A percentile compares a stretch with the other conserved stretches of the same genome.
Evolutionary conservation across 2,888 invertebrate genomes (phyloP).

Genomic region (Drosophila lacicola): DNA sequence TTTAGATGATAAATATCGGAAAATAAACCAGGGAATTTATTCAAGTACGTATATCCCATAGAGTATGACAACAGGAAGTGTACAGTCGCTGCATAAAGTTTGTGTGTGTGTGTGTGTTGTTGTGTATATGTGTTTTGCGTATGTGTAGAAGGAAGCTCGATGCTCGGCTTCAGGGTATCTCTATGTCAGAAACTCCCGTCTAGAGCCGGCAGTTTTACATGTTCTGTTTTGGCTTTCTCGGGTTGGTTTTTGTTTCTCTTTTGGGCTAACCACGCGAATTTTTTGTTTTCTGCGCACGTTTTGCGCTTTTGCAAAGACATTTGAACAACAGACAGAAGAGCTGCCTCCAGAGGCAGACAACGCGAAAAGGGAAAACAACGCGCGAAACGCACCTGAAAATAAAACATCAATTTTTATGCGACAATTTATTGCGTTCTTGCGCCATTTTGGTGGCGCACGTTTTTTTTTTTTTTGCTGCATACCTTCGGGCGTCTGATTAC

Average conservation of each 20-base stretch:
- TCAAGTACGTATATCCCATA: too few relatives aligned
- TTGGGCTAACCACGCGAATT: constrained; percentile 54
- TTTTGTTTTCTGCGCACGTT: constrained; percentile 78
- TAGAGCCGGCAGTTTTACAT: neutral
- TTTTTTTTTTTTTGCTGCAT: constrained; percentile 50
- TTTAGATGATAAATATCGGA: too few relatives aligned
- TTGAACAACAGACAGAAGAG: constrained; percentile 31
- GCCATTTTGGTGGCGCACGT: constrained; percentile 23
- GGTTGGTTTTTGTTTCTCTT: constrained; percentile 43
- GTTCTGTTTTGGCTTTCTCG: constrained; percentile 5
- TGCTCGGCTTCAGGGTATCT: too few relatives aligned
- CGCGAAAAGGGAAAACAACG: constrained; percentile 15
- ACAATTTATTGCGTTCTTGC: constrained; percentile 75
- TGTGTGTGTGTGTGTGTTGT: too few relatives aligned
- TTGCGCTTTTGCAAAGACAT: constrained; percentile 49
- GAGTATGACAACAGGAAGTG: too few relatives aligned
- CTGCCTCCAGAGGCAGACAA: neutral
- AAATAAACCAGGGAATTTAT: too few relatives aligned
- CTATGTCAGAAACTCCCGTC: too few relatives aligned
- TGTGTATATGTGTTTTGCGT: too few relatives aligned
- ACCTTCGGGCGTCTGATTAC: constrained; percentile 75
- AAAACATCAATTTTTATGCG: constrained; percentile 81
- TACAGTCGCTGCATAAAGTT: too few relatives aligned
- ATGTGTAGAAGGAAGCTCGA: too few relatives aligned
- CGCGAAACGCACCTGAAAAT: constrained; percentile 58